Evolutionary conservation across 1,140 invertebrate species (phyloP).

Genomic region (Drosophila hydei): DNA sequence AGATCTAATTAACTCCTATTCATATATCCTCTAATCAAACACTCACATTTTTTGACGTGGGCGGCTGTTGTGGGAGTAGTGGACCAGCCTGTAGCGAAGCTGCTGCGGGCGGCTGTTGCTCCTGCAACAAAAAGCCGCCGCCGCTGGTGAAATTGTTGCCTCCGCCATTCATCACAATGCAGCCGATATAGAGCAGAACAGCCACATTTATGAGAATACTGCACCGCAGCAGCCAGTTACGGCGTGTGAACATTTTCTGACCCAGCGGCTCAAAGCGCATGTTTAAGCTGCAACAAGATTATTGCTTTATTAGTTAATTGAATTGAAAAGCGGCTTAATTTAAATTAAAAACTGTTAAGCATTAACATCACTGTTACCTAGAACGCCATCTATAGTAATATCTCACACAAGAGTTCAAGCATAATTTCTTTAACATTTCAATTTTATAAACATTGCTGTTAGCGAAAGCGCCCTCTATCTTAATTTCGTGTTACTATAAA

Average conservation of each 20-base stretch:
- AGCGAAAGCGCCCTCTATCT: conserved; percentile 25
- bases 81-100: conserved; percentile 54
- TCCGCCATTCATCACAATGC: conserved; percentile 84
- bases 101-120: conserved; percentile 44
- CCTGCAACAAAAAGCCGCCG: conserved; percentile 76
- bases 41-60: conserved; percentile 58
- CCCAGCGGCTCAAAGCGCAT: conserved; percentile 82
- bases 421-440: too few species aligned
- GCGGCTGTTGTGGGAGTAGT: conserved; percentile 46
- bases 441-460: conserved; percentile 4
- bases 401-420: too few species aligned
- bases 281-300: conserved; percentile 54
- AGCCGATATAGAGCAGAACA: conserved; percentile 88
- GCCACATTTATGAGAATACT: conserved; percentile 90
- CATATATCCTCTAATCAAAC: conserved; percentile 44
- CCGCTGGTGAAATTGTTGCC: conserved; percentile 75
- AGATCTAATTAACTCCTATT: neutral
- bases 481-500: neutral
- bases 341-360: neutral
- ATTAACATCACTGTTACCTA: neutral
- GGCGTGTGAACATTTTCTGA: conserved; percentile 85
- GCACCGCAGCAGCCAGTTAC: conserved; percentile 89
- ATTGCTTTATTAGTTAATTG: neutral
- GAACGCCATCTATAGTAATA: too few species aligned
- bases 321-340: neutral